phyloP scores from a whole-genome alignment of 2,113 vertebrate genomes.

The Shinisaurus crocodilurus region DNA sequence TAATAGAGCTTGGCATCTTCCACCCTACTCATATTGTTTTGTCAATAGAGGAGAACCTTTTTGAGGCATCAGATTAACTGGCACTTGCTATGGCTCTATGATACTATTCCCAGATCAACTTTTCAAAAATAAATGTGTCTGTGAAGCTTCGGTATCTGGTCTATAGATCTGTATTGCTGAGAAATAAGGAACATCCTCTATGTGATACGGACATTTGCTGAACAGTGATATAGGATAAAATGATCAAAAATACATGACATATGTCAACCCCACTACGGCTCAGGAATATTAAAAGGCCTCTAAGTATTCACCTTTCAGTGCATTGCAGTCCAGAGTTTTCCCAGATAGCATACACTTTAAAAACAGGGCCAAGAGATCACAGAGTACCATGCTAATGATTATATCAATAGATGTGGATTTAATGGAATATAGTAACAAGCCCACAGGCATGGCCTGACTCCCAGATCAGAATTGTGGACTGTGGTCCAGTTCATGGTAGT shows the following conservation, averaged over 20 bases:
- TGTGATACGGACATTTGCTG: slow-evolving; percentile 6
- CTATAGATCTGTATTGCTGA: slow-evolving; percentile 13
- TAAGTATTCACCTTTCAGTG: not conserved
- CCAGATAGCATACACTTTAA: not conserved
- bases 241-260: not conserved
- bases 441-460: not conserved
- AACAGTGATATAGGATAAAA: not conserved
- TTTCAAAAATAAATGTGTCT: slow-evolving; percentile 11
- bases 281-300: slow-evolving; percentile 7
- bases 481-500: not conserved
- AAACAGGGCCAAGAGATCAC: not conserved
- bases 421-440: not conserved
- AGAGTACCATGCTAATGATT: not conserved
- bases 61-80: not conserved
- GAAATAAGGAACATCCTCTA: not conserved
- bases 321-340: not conserved
- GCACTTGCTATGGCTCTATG: not conserved
- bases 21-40: not conserved
- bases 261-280: not conserved
- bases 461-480: not conserved
- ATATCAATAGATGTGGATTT: not conserved
- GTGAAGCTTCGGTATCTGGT: not conserved
- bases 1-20: not conserved
- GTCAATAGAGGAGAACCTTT: not conserved
- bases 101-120: not conserved